Evolutionary conservation across 92 coral and sea anemone genomes (phyloP), one percentile per base, ranked within the genome.

Genomic region (Pocillopora grandis): DNA sequence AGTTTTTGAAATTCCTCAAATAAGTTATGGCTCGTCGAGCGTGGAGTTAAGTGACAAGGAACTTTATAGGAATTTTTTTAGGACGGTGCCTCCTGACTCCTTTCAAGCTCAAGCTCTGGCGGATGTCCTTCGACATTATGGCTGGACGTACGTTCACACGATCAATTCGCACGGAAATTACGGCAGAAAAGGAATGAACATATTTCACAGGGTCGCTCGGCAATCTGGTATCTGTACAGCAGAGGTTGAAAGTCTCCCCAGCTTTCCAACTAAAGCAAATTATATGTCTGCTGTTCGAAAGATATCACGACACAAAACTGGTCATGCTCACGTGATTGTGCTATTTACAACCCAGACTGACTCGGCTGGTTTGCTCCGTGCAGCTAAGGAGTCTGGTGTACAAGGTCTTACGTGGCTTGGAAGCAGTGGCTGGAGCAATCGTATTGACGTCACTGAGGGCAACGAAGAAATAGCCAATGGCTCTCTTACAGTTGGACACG

Each of bases 11-110:
- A 90, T 97, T 71, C 99, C 98, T 15, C 99, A 97, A 77, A 86
- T 97, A 20, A 94, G 99, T 72, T 97, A 94, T 68, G 99, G 98
- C 2, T 94, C 99, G 16, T 90, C 98, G 14, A 94, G 95, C 72
- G 90, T 93, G 17, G 97, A 91, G 31, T 92, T 97, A n/a, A 94
- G 97, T 69, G 90, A 97, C 83, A 97, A 97, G 72, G 94, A 95
- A 12, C 86, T 92, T 19, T 92, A 89, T 48, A 88, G 92, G 81
- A 92, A 89, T 72, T 97, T 97, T 70, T 92, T 97, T 76, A 89
- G 99, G 12, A 97, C 99, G 10, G 98, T 94, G 5, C 98, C 99
- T 10, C 95, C 99, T 1, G 99, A 97, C 62, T 80, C 85, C 42
- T 93, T 97, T 62, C 99, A 97, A 90, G 99, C 93, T 14, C 81